phyloP scores from a whole-genome alignment of 1,140 invertebrate genomes.

The Saccostrea echinata region DNA sequence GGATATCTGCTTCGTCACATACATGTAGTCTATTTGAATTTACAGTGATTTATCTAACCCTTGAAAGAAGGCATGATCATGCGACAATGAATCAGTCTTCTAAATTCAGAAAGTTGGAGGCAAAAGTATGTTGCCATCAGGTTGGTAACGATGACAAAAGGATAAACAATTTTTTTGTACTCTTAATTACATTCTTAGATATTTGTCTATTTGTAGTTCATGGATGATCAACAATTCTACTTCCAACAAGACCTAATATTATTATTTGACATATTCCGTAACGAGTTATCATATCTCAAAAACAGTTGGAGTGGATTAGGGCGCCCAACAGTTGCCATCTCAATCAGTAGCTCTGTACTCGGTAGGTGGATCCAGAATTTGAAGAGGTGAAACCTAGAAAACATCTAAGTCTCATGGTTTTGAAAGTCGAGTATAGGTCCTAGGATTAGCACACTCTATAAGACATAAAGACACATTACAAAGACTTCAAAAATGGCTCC shows the following conservation, averaged over 20 bases:
- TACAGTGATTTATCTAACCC: neutral
- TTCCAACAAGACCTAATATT: conserved; percentile 76
- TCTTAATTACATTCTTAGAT: conserved; percentile 14
- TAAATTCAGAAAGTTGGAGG: neutral
- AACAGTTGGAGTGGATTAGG: conserved; percentile 81
- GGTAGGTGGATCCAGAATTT: conserved; percentile 23
- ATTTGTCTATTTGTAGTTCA: conserved; percentile 83
- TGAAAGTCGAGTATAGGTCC: neutral
- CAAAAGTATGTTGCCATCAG: neutral
- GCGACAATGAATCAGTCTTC: neutral
- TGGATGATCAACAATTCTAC: conserved; percentile 78
- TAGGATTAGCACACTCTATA: neutral
- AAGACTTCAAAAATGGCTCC: neutral
- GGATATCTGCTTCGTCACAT: neutral
- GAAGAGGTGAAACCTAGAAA: neutral
- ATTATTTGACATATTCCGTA: conserved; percentile 75
- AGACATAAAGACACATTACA: neutral
- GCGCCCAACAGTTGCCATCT: conserved; percentile 73
- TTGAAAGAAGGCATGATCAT: neutral
- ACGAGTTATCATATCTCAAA: conserved; percentile 76
- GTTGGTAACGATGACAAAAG: neutral
- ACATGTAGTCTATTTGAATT: neutral
- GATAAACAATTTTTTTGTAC: conserved; percentile 4
- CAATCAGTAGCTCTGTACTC: conserved; percentile 17
- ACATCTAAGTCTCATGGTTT: neutral